Base-by-base conservation (phyloP, 2,797 vertebrate genomes). In the Scyliorhinus canicula region DNA sequence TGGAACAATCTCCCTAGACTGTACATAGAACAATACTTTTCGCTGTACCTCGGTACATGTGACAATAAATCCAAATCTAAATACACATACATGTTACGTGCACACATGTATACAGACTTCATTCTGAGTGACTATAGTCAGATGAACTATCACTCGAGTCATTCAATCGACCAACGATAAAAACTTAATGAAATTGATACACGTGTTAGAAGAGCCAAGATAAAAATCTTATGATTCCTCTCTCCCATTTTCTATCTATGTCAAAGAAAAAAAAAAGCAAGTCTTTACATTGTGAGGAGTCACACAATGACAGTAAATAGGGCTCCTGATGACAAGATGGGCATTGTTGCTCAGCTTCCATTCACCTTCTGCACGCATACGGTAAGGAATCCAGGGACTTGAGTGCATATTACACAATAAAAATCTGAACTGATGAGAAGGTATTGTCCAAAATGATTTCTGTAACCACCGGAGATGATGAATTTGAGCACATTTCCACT, bases 381-480 rank as follows among this genome's bases (percentile, higher is more conserved):
- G 9, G 31, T 55, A 52, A 44, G 67, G 71, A 21, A 74, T 94
- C 67, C 93, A 28, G 14, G 47, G 67, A 47, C 65, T 55, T 35
- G 16, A 94, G 47, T n/a, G 65, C 93, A 94, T 67, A 52, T 74
- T 31, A 55, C 93, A 52, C 93, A 74, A 94, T 94, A 74, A 52
- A 74, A 94, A 94, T 71, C 26, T 52, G 47, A 52, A 94, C 40
- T 67, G 90, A 93, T 65, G 60, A 93, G 90, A 93, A 93, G 60
- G 57, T 93, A 93, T 93, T 93, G 90, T 93, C 90, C 60, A 93
- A 44, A 93, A n/a, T 93, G 40, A 67, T 93, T 93, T 93, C 63
- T 67, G 63, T 67, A 67, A 47, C 63, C 63, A 93, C 21, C 90
- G 47, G 40, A 93, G 40, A 93, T 67, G 40, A 67, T 47, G 63